phyloP scores from a whole-genome alignment of 92 coral and sea anemone genomes.

The Heteractis magnifica region DNA sequence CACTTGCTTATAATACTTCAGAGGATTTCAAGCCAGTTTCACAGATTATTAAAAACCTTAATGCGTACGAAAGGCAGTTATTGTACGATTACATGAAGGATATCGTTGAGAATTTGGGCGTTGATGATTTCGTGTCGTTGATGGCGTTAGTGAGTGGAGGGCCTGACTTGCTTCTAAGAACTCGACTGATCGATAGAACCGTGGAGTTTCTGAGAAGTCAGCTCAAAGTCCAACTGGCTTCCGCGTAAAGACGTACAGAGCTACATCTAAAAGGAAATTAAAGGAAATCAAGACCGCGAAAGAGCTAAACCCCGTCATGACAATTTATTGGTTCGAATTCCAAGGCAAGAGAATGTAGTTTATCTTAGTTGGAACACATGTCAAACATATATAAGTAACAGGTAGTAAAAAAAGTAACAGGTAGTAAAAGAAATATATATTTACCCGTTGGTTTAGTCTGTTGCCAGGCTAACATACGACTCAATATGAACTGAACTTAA shows the following conservation, averaged over 20 bases:
- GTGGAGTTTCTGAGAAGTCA: slow-evolving; percentile 63
- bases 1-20: slow-evolving; percentile 58
- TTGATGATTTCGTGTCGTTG: slow-evolving; percentile 68
- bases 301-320: background rate
- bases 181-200: slow-evolving; percentile 61
- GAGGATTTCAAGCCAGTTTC: slow-evolving; percentile 81
- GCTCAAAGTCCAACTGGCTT: slow-evolving; percentile 57
- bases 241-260: background rate
- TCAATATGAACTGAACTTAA: too few relatives aligned
- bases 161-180: slow-evolving; percentile 68
- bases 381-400: too few relatives aligned
- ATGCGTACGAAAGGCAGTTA: slow-evolving; percentile 70
- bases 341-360: too few relatives aligned
- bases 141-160: slow-evolving; percentile 74
- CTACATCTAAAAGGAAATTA: background rate
- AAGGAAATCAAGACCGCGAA: background rate
- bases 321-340: background rate
- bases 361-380: too few relatives aligned
- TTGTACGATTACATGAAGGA: slow-evolving; percentile 75
- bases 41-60: slow-evolving; percentile 62
- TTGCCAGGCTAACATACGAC: too few relatives aligned
- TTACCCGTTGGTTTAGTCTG: too few relatives aligned
- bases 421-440: too few relatives aligned
- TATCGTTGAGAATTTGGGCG: slow-evolving; percentile 50
- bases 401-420: too few relatives aligned